These are phyloP conservation scores for Ceraclea dissimilis DNA, from an alignment of 2,888 invertebrate species.

Conservation along the genomic window DNA sequence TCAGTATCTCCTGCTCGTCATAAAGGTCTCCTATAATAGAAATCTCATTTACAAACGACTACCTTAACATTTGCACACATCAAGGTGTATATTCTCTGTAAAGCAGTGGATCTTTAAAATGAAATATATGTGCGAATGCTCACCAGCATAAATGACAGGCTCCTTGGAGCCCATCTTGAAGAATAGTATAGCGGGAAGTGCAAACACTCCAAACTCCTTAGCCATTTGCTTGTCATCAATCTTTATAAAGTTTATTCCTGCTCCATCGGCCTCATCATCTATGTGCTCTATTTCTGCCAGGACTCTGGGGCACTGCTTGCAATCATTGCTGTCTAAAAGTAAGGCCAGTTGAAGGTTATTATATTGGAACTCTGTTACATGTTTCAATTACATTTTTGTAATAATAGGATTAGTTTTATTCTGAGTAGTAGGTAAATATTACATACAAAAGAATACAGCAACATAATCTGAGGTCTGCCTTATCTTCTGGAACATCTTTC, in stretches of 20 bases:
- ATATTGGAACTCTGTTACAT: too few relatives aligned
- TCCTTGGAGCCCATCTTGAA: constrained; percentile 83
- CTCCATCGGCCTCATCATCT: constrained; percentile 85
- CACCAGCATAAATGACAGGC: constrained; percentile 86
- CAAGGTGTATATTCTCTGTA: too few relatives aligned
- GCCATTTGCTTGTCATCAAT: constrained; percentile 83
- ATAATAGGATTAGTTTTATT: too few relatives aligned
- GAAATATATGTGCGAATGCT: too few relatives aligned
- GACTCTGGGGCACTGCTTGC: constrained; percentile 87
- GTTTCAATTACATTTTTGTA: too few relatives aligned
- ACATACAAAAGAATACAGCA: constrained; percentile 83
- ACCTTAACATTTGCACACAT: too few relatives aligned
- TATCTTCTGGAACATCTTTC: constrained; percentile 89
- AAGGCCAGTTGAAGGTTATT: neutral
- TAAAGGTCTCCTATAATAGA: constrained; percentile 67
- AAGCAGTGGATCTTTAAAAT: too few relatives aligned
- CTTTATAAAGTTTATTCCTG: constrained; percentile 88
- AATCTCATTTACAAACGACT: too few relatives aligned
- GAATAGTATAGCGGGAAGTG: constrained; percentile 83
- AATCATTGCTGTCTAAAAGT: constrained; percentile 85
- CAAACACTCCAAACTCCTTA: constrained; percentile 82
- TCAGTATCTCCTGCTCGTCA: constrained; percentile 80
- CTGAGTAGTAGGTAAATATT: too few relatives aligned
- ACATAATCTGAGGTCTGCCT: constrained; percentile 82
- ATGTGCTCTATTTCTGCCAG: constrained; percentile 85